Evolutionary conservation across 2,113 vertebrate genomes (phyloP).

Genomic region (Sander lucioperca): DNA sequence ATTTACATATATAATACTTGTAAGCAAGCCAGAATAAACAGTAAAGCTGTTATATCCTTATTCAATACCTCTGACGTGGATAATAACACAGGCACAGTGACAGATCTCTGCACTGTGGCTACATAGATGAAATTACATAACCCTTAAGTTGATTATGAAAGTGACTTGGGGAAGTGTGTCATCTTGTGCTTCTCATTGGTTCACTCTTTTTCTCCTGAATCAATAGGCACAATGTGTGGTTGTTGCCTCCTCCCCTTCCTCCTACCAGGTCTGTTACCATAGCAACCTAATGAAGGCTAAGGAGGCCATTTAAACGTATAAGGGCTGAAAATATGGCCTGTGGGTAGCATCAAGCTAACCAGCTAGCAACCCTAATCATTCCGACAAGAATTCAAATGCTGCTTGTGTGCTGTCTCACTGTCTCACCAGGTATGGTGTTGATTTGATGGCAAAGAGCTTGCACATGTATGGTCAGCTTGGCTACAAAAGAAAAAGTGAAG

Average conservation of each 20-base stretch:
- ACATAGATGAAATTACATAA: conserved; percentile 37
- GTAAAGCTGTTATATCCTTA: not conserved
- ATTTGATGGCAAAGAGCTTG: not conserved
- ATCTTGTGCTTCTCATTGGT: conserved; percentile 43
- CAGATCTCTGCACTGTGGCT: conserved; percentile 8
- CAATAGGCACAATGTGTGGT: conserved; percentile 51
- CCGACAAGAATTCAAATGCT: conserved; percentile 12
- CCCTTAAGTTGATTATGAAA: conserved; percentile 52
- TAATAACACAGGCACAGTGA: not conserved
- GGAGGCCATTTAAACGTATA: conserved; percentile 65
- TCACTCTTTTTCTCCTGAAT: conserved; percentile 56
- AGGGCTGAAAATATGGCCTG: conserved; percentile 57
- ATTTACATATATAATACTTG: not conserved
- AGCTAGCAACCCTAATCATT: conserved; percentile 31
- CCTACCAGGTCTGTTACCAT: conserved; percentile 83
- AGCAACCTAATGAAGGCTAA: conserved; percentile 77
- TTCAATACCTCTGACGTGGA: conserved; percentile 22
- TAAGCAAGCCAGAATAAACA: conserved; percentile 3
- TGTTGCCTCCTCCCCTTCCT: conserved; percentile 49
- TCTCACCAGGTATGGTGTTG: not conserved
- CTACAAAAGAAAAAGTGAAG: not conserved
- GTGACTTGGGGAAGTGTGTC: conserved; percentile 52
- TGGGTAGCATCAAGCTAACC: conserved; percentile 48
- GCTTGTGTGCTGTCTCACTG: conserved; percentile 11
- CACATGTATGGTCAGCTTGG: not conserved